Evolutionary conservation across 2,113 vertebrate genomes (phyloP).

Genomic region (Pampusana beccarii): DNA sequence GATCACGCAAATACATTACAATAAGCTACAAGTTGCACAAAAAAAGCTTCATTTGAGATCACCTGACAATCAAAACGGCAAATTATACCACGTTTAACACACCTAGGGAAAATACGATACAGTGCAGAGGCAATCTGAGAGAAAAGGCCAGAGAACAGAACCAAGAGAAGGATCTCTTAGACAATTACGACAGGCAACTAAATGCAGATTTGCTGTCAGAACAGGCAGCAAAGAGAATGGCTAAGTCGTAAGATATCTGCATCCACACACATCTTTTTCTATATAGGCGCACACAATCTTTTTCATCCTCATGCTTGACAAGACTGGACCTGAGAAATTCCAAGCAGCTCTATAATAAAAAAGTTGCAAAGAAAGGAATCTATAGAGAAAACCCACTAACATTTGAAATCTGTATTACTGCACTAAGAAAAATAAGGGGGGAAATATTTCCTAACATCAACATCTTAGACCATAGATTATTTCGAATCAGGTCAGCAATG

Average conservation of each 20-base stretch:
- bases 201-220: neutral
- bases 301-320: neutral
- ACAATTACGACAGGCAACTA: neutral
- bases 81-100: neutral
- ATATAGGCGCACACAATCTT: neutral
- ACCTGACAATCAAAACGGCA: neutral
- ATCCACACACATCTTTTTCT: neutral
- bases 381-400: neutral
- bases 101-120: neutral
- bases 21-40: neutral
- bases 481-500: neutral
- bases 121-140: neutral
- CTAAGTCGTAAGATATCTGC: neutral
- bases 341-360: neutral
- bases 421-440: neutral
- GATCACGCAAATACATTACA: neutral
- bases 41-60: neutral
- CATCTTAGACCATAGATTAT: neutral
- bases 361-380: neutral
- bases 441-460: neutral
- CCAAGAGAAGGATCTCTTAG: neutral
- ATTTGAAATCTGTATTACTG: neutral
- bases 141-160: neutral
- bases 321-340: neutral
- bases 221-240: neutral